Conservation (phyloP, 1,140 invertebrate species). For the Hydropsyche tenuis region DNA sequence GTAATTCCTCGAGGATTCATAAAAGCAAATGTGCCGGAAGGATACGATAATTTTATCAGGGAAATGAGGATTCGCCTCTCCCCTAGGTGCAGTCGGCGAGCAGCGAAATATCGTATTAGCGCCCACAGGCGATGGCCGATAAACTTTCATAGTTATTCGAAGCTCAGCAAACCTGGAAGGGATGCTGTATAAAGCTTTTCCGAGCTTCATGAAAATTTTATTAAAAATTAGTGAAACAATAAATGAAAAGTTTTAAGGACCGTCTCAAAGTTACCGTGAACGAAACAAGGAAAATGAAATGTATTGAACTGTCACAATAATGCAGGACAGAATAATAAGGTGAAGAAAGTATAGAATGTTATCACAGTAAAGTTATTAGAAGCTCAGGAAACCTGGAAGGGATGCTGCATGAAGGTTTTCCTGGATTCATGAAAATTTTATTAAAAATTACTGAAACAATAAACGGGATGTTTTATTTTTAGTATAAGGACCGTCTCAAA, state of each 20-base stretch:
- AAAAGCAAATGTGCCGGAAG: constrained; percentile 47
- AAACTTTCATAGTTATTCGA: constrained; percentile 45
- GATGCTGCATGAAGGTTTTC: too few species aligned
- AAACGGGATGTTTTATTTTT: too few species aligned
- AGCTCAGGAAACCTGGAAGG: too few species aligned
- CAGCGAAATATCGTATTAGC: constrained; percentile 44
- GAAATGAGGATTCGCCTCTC: background rate
- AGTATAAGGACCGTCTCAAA: too few species aligned
- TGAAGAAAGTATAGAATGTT: too few species aligned
- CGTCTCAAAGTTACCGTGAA: too few species aligned
- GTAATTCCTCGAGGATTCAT: constrained; percentile 45
- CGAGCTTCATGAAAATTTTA: background rate
- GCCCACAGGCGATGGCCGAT: constrained; percentile 39
- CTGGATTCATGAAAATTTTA: background rate
- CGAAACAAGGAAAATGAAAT: too few species aligned
- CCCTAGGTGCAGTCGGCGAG: constrained; percentile 26
- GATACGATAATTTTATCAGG: constrained; percentile 48
- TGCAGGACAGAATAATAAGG: too few species aligned
- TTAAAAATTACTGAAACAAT: too few species aligned
- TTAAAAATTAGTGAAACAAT: background rate
- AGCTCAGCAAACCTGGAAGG: background rate
- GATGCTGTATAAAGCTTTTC: background rate
- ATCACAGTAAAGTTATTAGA: too few species aligned
- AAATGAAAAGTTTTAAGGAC: too few species aligned
- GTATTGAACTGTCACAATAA: too few species aligned